phyloP scores from a whole-genome alignment of 2,888 invertebrate genomes.

The Philaethria dido region DNA sequence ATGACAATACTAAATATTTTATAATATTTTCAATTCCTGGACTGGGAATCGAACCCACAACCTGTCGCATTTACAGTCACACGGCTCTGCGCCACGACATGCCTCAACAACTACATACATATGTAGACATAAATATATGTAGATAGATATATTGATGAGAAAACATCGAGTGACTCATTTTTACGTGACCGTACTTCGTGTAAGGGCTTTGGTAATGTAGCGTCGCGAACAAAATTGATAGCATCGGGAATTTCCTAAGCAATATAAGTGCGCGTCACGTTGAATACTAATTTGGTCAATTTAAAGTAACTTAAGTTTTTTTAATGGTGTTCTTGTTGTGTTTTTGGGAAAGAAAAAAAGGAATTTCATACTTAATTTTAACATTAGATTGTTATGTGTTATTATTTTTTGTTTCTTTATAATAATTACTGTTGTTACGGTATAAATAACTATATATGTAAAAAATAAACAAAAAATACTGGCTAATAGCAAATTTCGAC shows the following conservation, averaged over 20 bases:
- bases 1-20: no score
- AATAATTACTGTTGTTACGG: no score
- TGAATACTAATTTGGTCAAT: conserved; percentile 59
- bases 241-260: conserved; percentile 58
- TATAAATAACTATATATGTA: no score
- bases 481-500: no score
- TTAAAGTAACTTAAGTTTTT: conserved; percentile 38
- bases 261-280: conserved; percentile 51
- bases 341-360: neutral
- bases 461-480: no score
- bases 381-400: no score
- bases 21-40: no score
- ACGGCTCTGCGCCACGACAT: no score
- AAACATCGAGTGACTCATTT: conserved; percentile 53
- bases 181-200: conserved; percentile 72
- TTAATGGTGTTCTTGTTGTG: conserved; percentile 2
- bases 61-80: no score
- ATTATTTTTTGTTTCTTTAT: no score
- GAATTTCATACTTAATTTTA: neutral
- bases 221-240: conserved; percentile 63
- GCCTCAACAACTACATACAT: no score
- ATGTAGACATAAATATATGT: neutral
- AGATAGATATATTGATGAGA: conserved; percentile 31
- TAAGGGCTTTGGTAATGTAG: conserved; percentile 59
- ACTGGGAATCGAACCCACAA: no score